Percentiles rank a stretch among this genome's conserved stretches.
These are phyloP conservation scores for Pangasius sanitwongsei DNA, from an alignment of 2,797 vertebrate species.

Conservation along the genomic window DNA sequence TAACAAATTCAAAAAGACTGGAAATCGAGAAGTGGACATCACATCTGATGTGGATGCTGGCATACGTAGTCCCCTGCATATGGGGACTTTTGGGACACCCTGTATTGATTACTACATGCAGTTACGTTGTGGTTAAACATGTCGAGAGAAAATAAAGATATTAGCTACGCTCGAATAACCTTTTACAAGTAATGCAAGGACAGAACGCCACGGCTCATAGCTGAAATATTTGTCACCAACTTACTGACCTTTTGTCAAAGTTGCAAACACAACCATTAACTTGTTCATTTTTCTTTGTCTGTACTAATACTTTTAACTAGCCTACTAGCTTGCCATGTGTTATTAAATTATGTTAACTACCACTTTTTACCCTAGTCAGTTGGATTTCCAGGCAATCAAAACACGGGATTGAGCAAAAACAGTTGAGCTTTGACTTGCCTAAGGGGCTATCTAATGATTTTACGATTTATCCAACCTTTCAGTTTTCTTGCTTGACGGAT, in stretches of 20 bases:
- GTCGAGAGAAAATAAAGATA: background rate
- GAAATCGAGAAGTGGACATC: too few species aligned
- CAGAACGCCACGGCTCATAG: background rate
- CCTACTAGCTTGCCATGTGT: background rate
- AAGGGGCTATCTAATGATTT: background rate
- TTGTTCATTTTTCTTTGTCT: background rate
- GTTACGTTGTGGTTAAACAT: background rate
- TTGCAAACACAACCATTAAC: background rate
- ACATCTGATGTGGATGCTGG: too few species aligned
- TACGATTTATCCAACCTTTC: background rate
- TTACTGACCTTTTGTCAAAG: background rate
- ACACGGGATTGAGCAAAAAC: background rate
- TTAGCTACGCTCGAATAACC: background rate
- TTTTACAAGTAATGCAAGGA: background rate
- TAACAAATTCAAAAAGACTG: too few species aligned
- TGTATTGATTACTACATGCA: background rate
- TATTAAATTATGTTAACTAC: background rate
- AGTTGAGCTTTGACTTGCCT: background rate
- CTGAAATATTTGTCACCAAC: background rate
- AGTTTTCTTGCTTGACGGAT: background rate
- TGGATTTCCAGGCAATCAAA: background rate
- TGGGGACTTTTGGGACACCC: too few species aligned
- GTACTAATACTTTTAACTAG: background rate
- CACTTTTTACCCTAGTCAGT: background rate
- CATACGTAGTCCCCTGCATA: too few species aligned